Percentiles rank a stretch among this genome's conserved stretches.
These are phyloP conservation scores for Amiota mariae DNA, from an alignment of 2,888 invertebrate genomes.

Conservation along the genomic window DNA sequence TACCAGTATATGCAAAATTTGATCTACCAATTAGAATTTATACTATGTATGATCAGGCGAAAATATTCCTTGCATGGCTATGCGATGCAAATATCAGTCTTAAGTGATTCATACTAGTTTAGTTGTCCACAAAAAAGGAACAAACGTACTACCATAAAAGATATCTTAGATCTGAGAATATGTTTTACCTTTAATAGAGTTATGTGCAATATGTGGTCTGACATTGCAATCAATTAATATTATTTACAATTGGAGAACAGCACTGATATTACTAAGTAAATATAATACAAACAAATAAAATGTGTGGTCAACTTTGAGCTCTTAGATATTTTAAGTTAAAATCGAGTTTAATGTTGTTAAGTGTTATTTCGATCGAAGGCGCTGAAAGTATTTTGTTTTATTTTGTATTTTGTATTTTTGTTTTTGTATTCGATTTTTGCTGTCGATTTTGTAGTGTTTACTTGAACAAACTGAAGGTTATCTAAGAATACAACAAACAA, in stretches of 20 bases:
- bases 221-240: too few species aligned
- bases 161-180: not conserved
- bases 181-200: not conserved
- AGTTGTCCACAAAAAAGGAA: too few species aligned
- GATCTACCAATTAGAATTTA: too few species aligned
- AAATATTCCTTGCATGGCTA: too few species aligned
- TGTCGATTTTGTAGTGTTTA: conserved; percentile 11
- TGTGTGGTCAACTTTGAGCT: not conserved
- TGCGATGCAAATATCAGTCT: not conserved
- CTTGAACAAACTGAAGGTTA: conserved; percentile 20
- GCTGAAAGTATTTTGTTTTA: conserved; percentile 27
- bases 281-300: too few species aligned
- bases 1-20: too few species aligned
- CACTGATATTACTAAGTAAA: too few species aligned
- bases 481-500: conserved; percentile 9
- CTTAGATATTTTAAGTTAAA: not conserved
- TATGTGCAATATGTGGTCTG: not conserved
- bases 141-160: not conserved
- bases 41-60: too few species aligned
- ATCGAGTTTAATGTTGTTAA: not conserved
- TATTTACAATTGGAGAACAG: too few species aligned
- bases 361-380: not conserved
- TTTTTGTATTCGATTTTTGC: not conserved
- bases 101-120: not conserved
- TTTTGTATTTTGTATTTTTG: not conserved